Evolutionary conservation across 2,888 invertebrate genomes (phyloP).

Genomic region (Theretra japonica): DNA sequence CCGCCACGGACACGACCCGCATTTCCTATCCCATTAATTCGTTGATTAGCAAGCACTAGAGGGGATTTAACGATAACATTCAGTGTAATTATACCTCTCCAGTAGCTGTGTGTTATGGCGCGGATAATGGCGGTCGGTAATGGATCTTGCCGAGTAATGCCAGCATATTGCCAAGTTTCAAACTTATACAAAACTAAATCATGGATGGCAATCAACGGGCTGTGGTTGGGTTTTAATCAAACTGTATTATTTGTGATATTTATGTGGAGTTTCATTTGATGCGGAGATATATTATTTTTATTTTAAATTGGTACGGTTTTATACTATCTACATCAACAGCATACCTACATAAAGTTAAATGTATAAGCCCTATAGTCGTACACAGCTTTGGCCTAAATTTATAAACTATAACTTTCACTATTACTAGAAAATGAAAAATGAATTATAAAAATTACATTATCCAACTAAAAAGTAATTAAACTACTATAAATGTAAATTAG

Average conservation of each 20-base stretch:
- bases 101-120: conserved; percentile 55
- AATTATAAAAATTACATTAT: no score
- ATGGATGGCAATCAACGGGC: not conserved
- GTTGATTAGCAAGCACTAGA: conserved; percentile 71
- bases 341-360: no score
- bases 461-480: no score
- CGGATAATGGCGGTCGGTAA: conserved; percentile 57
- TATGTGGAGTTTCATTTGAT: not conserved
- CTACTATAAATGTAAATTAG: no score
- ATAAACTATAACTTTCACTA: not conserved
- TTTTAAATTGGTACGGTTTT: no score
- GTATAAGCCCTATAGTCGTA: no score
- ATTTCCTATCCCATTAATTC: conserved; percentile 62
- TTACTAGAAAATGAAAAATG: no score
- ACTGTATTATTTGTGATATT: not conserved
- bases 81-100: conserved; percentile 69
- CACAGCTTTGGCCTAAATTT: no score
- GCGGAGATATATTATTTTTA: no score
- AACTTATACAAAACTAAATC: conserved; percentile 22
- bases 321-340: no score
- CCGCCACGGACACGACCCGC: conserved; percentile 43
- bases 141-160: conserved; percentile 44
- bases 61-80: conserved; percentile 71
- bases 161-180: conserved; percentile 19
- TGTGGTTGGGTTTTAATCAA: not conserved